A percentile compares a stretch with the other conserved stretches of the same genome.
Conservation (phyloP, 2,888 invertebrate genomes). For the Piscicola geometra region DNA sequence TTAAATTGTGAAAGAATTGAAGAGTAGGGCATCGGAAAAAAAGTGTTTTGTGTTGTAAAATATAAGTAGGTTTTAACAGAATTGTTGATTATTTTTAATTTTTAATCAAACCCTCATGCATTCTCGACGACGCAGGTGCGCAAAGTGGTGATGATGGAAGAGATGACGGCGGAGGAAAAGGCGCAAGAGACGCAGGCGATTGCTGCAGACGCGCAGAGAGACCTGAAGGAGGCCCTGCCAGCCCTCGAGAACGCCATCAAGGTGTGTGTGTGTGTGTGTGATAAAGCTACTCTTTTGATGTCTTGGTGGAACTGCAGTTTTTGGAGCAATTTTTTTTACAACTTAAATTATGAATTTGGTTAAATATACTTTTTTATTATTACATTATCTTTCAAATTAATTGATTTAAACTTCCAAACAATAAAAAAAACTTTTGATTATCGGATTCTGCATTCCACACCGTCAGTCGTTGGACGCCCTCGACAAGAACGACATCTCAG, state of each 20-base stretch:
- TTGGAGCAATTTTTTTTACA: too few relatives aligned
- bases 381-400: not conserved
- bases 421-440: not conserved
- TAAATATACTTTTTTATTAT: not conserved
- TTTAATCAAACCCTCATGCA: too few relatives aligned
- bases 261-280: slow-evolving; percentile 44
- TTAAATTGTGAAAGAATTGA: too few relatives aligned
- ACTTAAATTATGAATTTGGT: not conserved
- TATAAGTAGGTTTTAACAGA: too few relatives aligned
- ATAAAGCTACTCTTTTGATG: too few relatives aligned
- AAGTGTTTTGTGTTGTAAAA: too few relatives aligned
- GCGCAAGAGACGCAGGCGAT: slow-evolving; percentile 76
- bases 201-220: slow-evolving; percentile 77
- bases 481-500: slow-evolving; percentile 84
- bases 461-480: slow-evolving; percentile 69
- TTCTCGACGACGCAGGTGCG: slow-evolving; percentile 59
- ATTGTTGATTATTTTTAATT: too few relatives aligned
- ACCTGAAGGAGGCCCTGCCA: slow-evolving; percentile 79
- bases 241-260: slow-evolving; percentile 77
- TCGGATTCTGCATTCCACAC: not conserved
- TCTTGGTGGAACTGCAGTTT: too few relatives aligned
- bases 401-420: too few relatives aligned
- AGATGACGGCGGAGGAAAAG: slow-evolving; percentile 76
- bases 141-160: slow-evolving; percentile 73
- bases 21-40: too few relatives aligned